Evolutionary conservation across 2,113 vertebrate species (phyloP), one percentile per base, ranked within the genome.

Genomic region (Mirza zaza): DNA sequence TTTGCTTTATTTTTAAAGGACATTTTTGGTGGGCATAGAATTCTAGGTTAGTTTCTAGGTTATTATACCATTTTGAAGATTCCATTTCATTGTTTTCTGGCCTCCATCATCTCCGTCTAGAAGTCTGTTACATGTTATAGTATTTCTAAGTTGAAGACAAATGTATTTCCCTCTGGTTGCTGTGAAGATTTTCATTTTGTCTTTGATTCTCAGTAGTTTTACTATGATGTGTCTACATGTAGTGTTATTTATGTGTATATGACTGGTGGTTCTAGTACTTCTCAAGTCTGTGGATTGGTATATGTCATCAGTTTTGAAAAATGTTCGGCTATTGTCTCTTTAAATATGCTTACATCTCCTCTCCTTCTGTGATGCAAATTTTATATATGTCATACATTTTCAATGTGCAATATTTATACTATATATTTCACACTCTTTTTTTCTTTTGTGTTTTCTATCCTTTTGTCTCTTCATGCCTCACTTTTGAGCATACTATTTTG

Each of bases 121-220:
- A 84, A 50, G 20, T 91, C 34, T 27, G 59, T 50, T 36, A 84
- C 7, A 73, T 23, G 71, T 63, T 73, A 32, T 21, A 34, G 42
- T 34, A 42, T 85, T 84, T 85, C n/a, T 42, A 20, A 57, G 85
- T 92, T 65, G 70, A 92, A 65, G n/a, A n/a, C 85, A 85, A 85
- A 63, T 32, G 17, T 71, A 84, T 84, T 63, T 75, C 17, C 55
- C 27, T 52, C 57, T 65, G 18, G 17, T 61, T 39, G 3, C 25
- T 76, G 59, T 92, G 42, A 63, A 39, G 42, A 92, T 52, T 75
- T 75, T 85, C 8, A 83, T n/a, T 61, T 39, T 76, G 57, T 76
- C 45, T 65, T 85, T 92, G 13, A 10, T 92, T 75, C 75, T 84
- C 2, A 75, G 42, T 84, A 75, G 68, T 92, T 73, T 83, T 59